Evolutionary conservation across 2,113 vertebrate species (phyloP).

Genomic region (Brienomyrus brachyistius): DNA sequence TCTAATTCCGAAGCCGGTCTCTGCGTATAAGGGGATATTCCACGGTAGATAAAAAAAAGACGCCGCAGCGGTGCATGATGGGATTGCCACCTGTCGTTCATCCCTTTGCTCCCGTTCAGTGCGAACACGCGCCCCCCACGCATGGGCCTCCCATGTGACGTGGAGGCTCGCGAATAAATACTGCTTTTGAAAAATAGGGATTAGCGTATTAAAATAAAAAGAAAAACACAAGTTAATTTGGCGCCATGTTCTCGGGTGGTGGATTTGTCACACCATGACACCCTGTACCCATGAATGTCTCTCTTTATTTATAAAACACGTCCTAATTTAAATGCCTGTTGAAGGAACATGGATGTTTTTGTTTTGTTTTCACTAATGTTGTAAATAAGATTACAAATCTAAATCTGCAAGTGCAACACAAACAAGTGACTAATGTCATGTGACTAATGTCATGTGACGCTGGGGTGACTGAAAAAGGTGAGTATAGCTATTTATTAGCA

Average conservation of each 20-base stretch:
- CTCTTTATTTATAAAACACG: not conserved
- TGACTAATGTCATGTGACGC: not conserved
- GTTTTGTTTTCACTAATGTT: not conserved
- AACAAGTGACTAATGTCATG: not conserved
- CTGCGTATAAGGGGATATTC: slow-evolving; percentile 21
- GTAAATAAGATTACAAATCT: not conserved
- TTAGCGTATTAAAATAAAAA: not conserved
- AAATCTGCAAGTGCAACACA: not conserved
- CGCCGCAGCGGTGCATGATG: not conserved
- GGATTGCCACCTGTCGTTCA: not conserved
- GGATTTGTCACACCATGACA: not conserved
- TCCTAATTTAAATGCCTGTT: not conserved
- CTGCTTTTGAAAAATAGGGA: not conserved
- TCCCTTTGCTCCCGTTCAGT: not conserved
- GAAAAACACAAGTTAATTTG: not conserved
- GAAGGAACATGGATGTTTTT: not conserved
- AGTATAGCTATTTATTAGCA: not conserved
- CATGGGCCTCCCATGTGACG: not conserved
- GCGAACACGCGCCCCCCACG: not conserved
- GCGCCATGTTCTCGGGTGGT: not conserved
- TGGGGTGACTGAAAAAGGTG: not conserved
- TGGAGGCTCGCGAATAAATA: not conserved
- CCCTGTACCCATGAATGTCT: not conserved
- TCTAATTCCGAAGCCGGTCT: slow-evolving; percentile 29
- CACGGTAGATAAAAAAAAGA: slow-evolving; percentile 19